A percentile compares a stretch with the other conserved stretches of the same genome.
Conservation (phyloP, 2,797 vertebrate species). For the Odontamblyopus lacepedii region DNA sequence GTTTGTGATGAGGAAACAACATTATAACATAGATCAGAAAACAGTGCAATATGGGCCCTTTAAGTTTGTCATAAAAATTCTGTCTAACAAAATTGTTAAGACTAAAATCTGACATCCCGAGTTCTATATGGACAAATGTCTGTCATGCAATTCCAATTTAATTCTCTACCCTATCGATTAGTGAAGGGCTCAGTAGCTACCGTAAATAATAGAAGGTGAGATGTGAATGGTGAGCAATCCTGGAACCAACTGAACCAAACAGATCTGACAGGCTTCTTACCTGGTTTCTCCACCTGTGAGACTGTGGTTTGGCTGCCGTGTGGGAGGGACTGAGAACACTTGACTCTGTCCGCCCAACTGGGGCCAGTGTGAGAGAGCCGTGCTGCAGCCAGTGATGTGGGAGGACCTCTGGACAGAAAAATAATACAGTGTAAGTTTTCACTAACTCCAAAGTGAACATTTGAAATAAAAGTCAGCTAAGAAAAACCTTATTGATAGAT, state of each 20-base stretch:
- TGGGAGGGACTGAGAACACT: constrained; percentile 82
- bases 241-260: too few species aligned
- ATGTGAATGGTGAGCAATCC: background rate
- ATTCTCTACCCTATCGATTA: too few species aligned
- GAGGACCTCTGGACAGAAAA: constrained; percentile 79
- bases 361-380: constrained; percentile 87
- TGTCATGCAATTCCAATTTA: background rate
- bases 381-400: constrained; percentile 79
- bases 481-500: too few species aligned
- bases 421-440: constrained; percentile 1
- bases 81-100: too few species aligned
- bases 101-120: too few species aligned
- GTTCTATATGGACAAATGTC: background rate
- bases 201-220: background rate
- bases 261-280: constrained; percentile 49
- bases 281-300: constrained; percentile 75
- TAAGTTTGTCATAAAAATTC: too few species aligned
- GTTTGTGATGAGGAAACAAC: too few species aligned
- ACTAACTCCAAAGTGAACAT: background rate
- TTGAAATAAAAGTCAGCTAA: background rate
- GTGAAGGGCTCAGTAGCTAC: too few species aligned
- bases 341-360: constrained; percentile 97
- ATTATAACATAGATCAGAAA: too few species aligned
- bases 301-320: constrained; percentile 56
- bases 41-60: too few species aligned